A percentile compares a stretch with the other conserved stretches of the same genome.
Conservation (phyloP, 1,140 invertebrate genomes). For the Ganaspis sp. region DNA sequence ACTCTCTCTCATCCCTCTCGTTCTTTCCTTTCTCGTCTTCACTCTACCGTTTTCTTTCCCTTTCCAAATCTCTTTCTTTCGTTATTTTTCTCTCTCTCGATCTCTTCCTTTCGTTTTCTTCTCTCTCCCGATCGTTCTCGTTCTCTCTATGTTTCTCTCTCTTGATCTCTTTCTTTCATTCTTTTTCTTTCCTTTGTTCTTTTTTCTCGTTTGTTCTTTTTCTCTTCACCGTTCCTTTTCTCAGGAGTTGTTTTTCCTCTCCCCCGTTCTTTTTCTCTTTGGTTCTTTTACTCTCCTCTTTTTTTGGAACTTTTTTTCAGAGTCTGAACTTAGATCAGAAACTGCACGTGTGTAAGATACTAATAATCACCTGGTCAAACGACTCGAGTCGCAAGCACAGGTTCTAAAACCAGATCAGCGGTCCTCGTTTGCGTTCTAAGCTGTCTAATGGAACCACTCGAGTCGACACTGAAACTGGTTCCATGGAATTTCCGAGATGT, state of each 20-base stretch:
- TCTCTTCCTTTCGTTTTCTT: too few relatives aligned
- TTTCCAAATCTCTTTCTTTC: neutral
- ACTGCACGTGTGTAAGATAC: constrained; percentile 18
- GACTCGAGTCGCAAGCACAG: constrained; percentile 14
- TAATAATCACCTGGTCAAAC: constrained; percentile 35
- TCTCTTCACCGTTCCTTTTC: neutral
- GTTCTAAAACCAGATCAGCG: constrained; percentile 64
- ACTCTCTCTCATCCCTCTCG: too few relatives aligned
- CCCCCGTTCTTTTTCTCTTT: neutral
- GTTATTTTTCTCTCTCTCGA: too few relatives aligned
- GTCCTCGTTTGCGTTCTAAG: constrained; percentile 68
- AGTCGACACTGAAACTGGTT: constrained; percentile 63
- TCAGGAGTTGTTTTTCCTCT: too few relatives aligned
- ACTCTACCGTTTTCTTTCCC: neutral
- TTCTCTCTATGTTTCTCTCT: too few relatives aligned
- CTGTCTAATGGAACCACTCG: constrained; percentile 66
- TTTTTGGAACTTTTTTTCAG: neutral
- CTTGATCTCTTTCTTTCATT: too few relatives aligned
- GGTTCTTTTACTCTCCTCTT: neutral
- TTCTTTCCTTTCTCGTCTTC: too few relatives aligned
- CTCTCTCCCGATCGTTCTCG: too few relatives aligned
- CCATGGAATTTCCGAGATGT: constrained; percentile 58
- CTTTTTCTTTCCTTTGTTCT: too few relatives aligned
- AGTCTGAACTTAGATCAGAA: constrained; percentile 16
- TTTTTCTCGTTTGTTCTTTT: neutral